A percentile compares a stretch with the other conserved stretches of the same genome.
Evolutionary conservation across 2,888 invertebrate species (phyloP).

Genomic region (Cataglyphis albicans): DNA sequence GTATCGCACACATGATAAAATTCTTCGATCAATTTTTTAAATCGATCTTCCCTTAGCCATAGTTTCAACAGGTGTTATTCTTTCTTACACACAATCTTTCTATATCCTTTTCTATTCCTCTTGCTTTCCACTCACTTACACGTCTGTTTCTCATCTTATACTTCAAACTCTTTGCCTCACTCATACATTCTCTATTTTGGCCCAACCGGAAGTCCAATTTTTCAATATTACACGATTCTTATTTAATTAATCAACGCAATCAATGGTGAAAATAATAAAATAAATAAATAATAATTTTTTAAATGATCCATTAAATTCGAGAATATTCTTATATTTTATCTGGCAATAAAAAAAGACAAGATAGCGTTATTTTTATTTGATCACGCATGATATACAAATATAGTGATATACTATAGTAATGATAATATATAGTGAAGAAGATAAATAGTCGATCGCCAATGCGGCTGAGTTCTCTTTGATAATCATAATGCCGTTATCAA

Average conservation of each 20-base stretch:
- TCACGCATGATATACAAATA: slow-evolving; percentile 7
- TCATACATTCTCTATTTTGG: too few species aligned
- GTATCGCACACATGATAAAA: background rate
- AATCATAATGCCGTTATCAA: slow-evolving; percentile 34
- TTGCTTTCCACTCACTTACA: too few species aligned
- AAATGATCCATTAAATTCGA: background rate
- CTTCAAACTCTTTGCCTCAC: too few species aligned
- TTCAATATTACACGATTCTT: background rate
- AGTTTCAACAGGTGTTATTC: background rate
- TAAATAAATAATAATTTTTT: background rate
- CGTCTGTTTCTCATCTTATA: too few species aligned
- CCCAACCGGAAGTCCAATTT: too few species aligned
- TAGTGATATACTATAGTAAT: too few species aligned
- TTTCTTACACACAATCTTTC: background rate
- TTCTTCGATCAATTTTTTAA: background rate
- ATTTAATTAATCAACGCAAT: background rate
- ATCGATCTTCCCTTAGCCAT: background rate
- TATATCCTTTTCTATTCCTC: background rate
- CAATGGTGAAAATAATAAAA: background rate
- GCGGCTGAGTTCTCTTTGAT: slow-evolving; percentile 19
- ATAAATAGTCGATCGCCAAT: slow-evolving; percentile 31
- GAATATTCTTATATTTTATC: slow-evolving; percentile 10
- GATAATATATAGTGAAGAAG: background rate
- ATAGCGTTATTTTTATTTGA: slow-evolving; percentile 35
- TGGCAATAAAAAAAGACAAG: background rate